Conservation (phyloP, 2,113 vertebrate genomes). For the Pimephales promelas region DNA sequence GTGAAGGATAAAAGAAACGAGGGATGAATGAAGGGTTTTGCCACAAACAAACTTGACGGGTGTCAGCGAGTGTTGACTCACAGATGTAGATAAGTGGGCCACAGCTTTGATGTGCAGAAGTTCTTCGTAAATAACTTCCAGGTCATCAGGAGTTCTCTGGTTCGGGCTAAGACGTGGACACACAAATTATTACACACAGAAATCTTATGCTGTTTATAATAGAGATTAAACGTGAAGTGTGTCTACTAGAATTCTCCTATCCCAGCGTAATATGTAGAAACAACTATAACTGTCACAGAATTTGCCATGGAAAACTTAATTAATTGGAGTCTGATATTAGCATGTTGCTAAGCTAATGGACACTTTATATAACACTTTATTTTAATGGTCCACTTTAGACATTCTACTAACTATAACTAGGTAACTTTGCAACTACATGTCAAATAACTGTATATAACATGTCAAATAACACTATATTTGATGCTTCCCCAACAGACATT, state of each 20-base stretch:
- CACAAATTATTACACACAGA: neutral
- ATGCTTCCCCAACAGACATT: no score
- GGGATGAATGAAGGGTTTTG: neutral
- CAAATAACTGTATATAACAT: no score
- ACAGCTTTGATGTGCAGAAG: slow-evolving; percentile 92
- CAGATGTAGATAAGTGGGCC: slow-evolving; percentile 90
- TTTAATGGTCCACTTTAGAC: no score
- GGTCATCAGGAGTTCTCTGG: slow-evolving; percentile 88
- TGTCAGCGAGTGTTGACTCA: slow-evolving; percentile 63
- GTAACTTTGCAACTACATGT: no score
- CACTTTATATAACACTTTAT: neutral
- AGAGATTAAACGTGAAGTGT: neutral
- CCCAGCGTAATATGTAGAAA: neutral
- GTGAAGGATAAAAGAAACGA: neutral
- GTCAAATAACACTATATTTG: no score
- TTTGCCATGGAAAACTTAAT: neutral
- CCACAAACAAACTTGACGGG: neutral
- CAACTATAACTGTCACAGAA: neutral
- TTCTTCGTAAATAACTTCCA: slow-evolving; percentile 95
- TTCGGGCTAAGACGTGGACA: slow-evolving; percentile 75
- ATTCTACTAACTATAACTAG: no score
- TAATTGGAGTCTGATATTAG: neutral
- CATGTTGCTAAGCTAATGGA: neutral
- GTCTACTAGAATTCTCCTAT: neutral
- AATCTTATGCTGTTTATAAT: neutral